Conservation (phyloP, 2,113 vertebrate species). For the Pelvicachromis taeniatus region DNA sequence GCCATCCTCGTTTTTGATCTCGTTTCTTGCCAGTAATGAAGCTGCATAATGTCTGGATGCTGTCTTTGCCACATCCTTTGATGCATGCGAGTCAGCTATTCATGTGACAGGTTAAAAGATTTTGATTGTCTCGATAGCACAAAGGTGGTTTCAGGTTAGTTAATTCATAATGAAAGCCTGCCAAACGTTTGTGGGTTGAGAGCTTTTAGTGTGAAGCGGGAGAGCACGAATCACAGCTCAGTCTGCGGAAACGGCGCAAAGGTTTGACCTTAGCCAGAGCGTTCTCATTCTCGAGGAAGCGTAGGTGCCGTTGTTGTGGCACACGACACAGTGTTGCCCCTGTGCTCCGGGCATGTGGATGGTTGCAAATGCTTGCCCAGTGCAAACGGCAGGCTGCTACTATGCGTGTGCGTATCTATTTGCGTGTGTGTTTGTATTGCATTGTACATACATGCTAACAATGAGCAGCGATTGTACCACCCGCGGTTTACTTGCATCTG, state of each 20-base stretch:
- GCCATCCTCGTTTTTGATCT: neutral
- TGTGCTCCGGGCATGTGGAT: constrained; percentile 42
- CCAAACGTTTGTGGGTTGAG: neutral
- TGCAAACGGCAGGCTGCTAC: constrained; percentile 38
- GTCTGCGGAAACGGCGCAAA: neutral
- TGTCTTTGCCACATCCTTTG: neutral
- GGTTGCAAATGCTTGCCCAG: constrained; percentile 61
- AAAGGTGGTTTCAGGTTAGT: neutral
- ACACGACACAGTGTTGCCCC: constrained; percentile 38
- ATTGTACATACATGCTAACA: constrained; percentile 31
- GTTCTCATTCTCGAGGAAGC: constrained; percentile 15
- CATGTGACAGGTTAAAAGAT: neutral
- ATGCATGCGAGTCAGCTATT: neutral
- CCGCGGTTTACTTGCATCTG: constrained; percentile 41
- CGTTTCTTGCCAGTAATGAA: neutral
- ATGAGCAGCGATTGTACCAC: constrained; percentile 59
- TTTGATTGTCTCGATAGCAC: neutral
- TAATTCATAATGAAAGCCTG: neutral
- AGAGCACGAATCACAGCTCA: neutral
- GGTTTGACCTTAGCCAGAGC: neutral
- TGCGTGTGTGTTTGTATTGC: constrained; percentile 24
- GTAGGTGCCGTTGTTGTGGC: constrained; percentile 41
- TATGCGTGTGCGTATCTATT: constrained; percentile 41
- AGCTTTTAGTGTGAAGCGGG: neutral
- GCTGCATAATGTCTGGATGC: neutral